A percentile compares a stretch with the other conserved stretches of the same genome.
These are phyloP conservation scores for Syrphus vitripennis DNA, from an alignment of 2,888 invertebrate genomes.

Conservation along the genomic window DNA sequence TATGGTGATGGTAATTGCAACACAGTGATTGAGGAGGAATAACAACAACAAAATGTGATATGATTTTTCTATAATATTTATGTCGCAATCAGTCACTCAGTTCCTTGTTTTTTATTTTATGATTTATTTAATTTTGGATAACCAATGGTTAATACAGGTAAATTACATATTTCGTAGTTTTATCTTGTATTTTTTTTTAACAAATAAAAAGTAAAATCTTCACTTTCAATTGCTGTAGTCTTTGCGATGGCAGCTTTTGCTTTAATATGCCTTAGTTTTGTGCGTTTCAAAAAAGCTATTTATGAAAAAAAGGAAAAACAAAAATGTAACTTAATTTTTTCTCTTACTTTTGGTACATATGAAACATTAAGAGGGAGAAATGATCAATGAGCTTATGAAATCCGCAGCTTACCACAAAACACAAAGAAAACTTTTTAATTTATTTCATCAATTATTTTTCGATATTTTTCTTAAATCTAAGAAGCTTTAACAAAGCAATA, in stretches of 20 bases:
- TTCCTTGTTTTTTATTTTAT: constrained; percentile 23
- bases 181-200: not conserved
- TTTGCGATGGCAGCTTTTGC: too few species aligned
- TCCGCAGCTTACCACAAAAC: not conserved
- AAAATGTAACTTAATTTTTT: too few species aligned
- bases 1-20: constrained; percentile 17
- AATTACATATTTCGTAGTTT: not conserved
- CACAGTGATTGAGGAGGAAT: constrained; percentile 15
- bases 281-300: too few species aligned
- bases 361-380: not conserved
- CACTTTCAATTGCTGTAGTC: too few species aligned
- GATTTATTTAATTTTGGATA: not conserved
- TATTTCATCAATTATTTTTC: not conserved
- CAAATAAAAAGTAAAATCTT: not conserved
- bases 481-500: not conserved
- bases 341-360: too few species aligned
- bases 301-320: too few species aligned
- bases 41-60: constrained; percentile 50
- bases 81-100: constrained; percentile 57
- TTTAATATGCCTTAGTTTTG: too few species aligned
- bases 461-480: not conserved
- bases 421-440: not conserved
- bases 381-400: not conserved
- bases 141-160: not conserved
- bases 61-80: constrained; percentile 28